These are phyloP conservation scores for Sylvietta virens DNA, from an alignment of 2,113 vertebrate species.

Conservation along the genomic window DNA sequence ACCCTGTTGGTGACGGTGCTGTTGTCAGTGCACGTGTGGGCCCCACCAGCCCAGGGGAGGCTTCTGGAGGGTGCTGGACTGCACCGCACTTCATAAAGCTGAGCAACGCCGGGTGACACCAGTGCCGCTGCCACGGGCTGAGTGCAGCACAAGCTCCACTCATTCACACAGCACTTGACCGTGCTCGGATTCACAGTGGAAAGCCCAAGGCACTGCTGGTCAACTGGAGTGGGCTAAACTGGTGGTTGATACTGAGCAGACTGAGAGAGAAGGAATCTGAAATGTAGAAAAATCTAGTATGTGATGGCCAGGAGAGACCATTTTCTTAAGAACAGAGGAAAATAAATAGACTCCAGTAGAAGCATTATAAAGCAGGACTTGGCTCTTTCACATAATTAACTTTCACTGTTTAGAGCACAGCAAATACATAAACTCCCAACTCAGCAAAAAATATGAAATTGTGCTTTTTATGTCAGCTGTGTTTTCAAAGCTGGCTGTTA, in stretches of 20 bases:
- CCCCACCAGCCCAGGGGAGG: neutral
- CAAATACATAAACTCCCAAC: neutral
- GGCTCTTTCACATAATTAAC: neutral
- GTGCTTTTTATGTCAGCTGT: neutral
- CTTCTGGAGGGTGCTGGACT: neutral
- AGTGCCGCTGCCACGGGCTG: fast-evolving
- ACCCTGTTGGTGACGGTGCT: neutral
- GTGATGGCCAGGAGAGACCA: neutral
- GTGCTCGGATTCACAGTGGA: neutral
- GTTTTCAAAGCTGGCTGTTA: neutral
- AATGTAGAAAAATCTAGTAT: neutral
- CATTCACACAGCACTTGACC: neutral
- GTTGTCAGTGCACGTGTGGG: fast-evolving
- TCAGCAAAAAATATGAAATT: neutral
- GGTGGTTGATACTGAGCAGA: neutral
- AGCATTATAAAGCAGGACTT: neutral
- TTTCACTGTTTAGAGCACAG: neutral
- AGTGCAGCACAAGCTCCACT: neutral
- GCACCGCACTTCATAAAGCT: neutral
- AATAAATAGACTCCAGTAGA: neutral
- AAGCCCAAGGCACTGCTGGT: neutral
- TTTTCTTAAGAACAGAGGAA: neutral
- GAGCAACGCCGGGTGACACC: fast-evolving
- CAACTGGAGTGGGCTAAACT: neutral
- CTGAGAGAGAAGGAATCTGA: neutral